A percentile compares a stretch with the other conserved stretches of the same genome.
Evolutionary conservation across 2,888 invertebrate genomes (phyloP).

Genomic region (Parthenolecanium corni): DNA sequence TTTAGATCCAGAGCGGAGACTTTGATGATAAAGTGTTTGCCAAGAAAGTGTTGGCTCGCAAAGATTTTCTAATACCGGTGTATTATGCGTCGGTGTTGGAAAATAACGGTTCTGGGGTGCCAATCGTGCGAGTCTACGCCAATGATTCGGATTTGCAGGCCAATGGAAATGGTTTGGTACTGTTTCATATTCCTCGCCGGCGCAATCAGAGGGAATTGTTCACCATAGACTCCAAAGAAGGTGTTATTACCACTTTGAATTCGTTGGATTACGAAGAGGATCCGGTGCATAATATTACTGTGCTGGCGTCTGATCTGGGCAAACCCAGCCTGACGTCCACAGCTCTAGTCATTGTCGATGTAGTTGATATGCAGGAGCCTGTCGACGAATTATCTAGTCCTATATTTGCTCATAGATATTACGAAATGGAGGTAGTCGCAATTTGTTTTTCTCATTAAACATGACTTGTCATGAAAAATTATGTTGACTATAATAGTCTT

Average conservation of each 20-base stretch:
- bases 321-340: constrained; percentile 70
- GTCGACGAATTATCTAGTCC: constrained; percentile 37
- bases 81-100: constrained; percentile 65
- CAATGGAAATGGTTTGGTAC: constrained; percentile 74
- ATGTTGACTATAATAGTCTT: constrained; percentile 7
- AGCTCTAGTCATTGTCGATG: constrained; percentile 55
- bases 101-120: constrained; percentile 60
- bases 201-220: constrained; percentile 51
- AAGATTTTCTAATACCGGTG: constrained; percentile 46
- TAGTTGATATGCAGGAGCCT: constrained; percentile 55
- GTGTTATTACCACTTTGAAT: constrained; percentile 61
- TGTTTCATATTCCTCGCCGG: constrained; percentile 60
- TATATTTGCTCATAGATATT: constrained; percentile 56
- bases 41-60: constrained; percentile 10
- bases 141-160: constrained; percentile 68
- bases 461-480: neutral
- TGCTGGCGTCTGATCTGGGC: constrained; percentile 74
- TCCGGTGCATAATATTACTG: constrained; percentile 57
- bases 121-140: constrained; percentile 63
- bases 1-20: constrained; percentile 9
- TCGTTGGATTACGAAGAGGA: constrained; percentile 59
- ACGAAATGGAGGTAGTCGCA: constrained; percentile 60
- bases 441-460: constrained; percentile 8
- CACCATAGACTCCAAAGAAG: constrained; percentile 74
- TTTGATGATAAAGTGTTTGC: constrained; percentile 41